Conservation (phyloP, 2,888 invertebrate genomes). For the Ellobium chinense region DNA sequence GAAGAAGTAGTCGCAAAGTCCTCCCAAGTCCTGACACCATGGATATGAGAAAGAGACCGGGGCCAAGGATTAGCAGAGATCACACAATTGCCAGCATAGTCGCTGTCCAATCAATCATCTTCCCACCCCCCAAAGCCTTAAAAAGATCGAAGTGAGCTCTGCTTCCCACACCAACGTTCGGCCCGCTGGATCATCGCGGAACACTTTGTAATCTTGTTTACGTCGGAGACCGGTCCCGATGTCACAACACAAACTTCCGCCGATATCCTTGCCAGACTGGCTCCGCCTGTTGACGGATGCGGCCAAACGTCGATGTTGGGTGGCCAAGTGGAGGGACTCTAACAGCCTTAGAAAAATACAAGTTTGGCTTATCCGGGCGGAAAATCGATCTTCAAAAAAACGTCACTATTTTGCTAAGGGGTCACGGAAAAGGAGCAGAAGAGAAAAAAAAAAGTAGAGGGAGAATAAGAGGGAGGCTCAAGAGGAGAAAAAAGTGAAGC, state of each 20-base stretch:
- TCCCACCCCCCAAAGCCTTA: background rate
- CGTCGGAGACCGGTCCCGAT: background rate
- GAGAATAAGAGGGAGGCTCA: conserved; percentile 4
- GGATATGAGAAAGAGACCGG: too few relatives aligned
- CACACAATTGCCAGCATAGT: background rate
- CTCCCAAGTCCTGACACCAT: too few relatives aligned
- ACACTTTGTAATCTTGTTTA: background rate
- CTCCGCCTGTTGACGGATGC: background rate
- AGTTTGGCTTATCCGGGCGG: background rate
- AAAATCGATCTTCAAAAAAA: background rate
- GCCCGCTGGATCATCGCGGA: background rate
- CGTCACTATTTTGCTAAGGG: background rate
- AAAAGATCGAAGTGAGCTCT: background rate
- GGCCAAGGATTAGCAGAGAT: background rate
- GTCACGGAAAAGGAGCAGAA: background rate
- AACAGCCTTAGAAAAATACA: background rate
- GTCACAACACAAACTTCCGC: background rate
- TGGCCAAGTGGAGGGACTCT: background rate
- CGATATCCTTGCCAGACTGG: background rate
- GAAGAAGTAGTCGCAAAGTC: too few relatives aligned
- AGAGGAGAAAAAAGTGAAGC: conserved; percentile 15
- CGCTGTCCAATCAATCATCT: background rate
- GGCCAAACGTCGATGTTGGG: background rate
- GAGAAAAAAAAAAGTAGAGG: background rate
- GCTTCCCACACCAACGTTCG: background rate